Percentiles rank a stretch among this genome's conserved stretches.
Evolutionary conservation across 2,113 vertebrate species (phyloP).

Genomic region (Megaceryle torquata): DNA sequence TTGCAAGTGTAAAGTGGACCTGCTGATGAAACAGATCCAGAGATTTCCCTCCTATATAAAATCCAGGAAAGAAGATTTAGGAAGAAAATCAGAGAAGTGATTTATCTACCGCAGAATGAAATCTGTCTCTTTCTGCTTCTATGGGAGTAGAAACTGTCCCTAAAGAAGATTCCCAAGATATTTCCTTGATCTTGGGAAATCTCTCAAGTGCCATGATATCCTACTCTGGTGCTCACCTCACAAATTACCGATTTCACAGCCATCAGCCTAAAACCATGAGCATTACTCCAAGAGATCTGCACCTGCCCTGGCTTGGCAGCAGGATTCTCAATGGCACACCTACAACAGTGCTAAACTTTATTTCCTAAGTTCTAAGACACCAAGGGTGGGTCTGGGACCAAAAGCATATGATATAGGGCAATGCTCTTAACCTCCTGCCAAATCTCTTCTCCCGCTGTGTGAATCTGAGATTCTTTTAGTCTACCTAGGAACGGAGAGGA

Average conservation of each 20-base stretch:
- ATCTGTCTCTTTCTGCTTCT: background rate
- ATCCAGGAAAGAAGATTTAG: background rate
- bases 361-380: background rate
- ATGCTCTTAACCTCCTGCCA: background rate
- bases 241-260: background rate
- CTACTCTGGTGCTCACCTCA: background rate
- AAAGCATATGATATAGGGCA: background rate
- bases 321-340: background rate
- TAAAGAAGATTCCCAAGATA: background rate
- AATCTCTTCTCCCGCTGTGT: fast-evolving
- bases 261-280: background rate
- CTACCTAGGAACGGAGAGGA: background rate
- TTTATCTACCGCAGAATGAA: background rate
- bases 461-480: background rate
- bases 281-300: background rate
- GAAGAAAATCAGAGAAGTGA: background rate
- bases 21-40: background rate
- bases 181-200: background rate
- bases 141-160: background rate
- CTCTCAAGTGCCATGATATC: background rate
- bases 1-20: background rate
- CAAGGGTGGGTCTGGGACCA: background rate
- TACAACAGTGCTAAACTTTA: background rate
- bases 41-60: background rate
- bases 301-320: background rate